A percentile compares a stretch with the other conserved stretches of the same genome.
phyloP scores from a whole-genome alignment of 2,797 vertebrate genomes.

The Pantherophis vulpinus region DNA sequence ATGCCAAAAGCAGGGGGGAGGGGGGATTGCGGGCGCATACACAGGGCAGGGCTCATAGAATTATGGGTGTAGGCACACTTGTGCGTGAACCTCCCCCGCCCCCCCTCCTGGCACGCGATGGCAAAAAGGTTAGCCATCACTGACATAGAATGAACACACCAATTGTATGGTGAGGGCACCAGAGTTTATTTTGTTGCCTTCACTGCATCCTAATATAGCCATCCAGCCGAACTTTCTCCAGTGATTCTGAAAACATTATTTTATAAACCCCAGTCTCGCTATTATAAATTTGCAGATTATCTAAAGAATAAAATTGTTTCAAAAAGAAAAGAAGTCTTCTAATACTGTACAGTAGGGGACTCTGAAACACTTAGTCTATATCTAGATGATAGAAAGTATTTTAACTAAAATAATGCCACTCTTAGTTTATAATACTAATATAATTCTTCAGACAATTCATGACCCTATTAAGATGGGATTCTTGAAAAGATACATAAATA shows the following conservation, averaged over 20 bases:
- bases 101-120: too few relatives aligned
- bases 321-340: not conserved
- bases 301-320: not conserved
- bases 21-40: too few relatives aligned
- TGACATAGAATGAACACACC: not conserved
- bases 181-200: not conserved
- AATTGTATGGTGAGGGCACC: not conserved
- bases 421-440: not conserved
- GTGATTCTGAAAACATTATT: not conserved
- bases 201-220: not conserved
- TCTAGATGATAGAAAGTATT: not conserved
- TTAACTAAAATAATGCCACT: not conserved
- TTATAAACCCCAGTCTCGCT: not conserved
- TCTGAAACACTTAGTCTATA: not conserved
- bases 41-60: too few relatives aligned
- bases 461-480: not conserved
- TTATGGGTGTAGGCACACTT: too few relatives aligned
- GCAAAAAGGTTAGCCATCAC: too few relatives aligned
- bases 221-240: not conserved
- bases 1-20: too few relatives aligned
- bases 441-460: not conserved
- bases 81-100: too few relatives aligned
- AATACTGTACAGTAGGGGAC: not conserved
- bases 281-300: not conserved
- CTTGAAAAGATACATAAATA: not conserved